phyloP scores from a whole-genome alignment of 2,888 invertebrate species.

The Cephus spinipes region DNA sequence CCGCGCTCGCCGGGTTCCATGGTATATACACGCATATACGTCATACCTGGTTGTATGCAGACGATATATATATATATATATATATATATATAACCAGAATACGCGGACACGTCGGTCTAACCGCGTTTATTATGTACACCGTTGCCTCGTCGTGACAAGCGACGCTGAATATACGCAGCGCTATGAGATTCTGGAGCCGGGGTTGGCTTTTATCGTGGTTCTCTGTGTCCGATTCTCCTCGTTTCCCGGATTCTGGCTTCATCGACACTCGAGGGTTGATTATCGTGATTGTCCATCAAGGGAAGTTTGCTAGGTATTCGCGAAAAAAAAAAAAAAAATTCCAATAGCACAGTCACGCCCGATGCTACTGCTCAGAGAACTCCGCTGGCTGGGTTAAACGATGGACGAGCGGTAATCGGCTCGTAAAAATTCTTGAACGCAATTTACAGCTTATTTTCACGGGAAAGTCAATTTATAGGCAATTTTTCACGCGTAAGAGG shows the following conservation, averaged over 20 bases:
- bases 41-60: too few relatives aligned
- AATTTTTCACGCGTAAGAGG: constrained; percentile 25
- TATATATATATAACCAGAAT: background rate
- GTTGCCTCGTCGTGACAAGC: background rate
- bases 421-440: background rate
- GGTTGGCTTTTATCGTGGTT: background rate
- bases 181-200: background rate
- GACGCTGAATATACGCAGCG: background rate
- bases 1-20: background rate
- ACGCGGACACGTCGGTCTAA: background rate
- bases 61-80: background rate
- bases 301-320: background rate
- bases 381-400: background rate
- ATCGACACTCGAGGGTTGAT: background rate
- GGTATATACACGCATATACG: background rate
- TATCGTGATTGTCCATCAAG: background rate
- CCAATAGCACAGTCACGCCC: background rate
- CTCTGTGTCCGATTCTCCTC: background rate
- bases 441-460: constrained; percentile 29
- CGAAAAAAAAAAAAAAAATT: background rate
- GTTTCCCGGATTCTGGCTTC: background rate
- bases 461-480: constrained; percentile 24
- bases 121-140: background rate
- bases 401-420: background rate
- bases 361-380: background rate